Conservation (phyloP, 2,113 vertebrate species). For the Oreocharis arfaki region DNA sequence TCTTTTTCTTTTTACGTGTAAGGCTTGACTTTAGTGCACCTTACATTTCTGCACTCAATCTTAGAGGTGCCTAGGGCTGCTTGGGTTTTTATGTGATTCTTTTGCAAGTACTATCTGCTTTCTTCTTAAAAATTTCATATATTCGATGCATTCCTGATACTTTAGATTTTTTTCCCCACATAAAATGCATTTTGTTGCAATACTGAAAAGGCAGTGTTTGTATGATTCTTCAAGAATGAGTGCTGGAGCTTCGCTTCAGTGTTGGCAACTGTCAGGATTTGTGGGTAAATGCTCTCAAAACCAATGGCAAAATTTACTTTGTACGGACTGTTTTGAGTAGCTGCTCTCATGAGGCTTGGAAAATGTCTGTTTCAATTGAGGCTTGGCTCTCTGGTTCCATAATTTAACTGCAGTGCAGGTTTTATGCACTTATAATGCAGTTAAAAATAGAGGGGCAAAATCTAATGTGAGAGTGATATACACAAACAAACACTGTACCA, state of each 20-base stretch:
- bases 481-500: not conserved
- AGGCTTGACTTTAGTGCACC: not conserved
- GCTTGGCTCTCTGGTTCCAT: constrained; percentile 21
- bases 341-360: not conserved
- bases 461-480: not conserved
- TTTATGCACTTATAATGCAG: not conserved
- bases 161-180: not conserved
- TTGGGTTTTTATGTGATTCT: not conserved
- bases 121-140: not conserved
- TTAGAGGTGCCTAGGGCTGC: not conserved
- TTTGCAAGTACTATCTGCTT: not conserved
- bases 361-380: constrained; percentile 7
- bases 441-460: constrained; percentile 34
- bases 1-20: not conserved
- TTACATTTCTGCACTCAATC: not conserved
- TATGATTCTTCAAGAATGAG: not conserved
- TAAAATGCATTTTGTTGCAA: not conserved
- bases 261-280: constrained; percentile 4
- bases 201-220: not conserved
- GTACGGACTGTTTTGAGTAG: constrained; percentile 1
- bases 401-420: constrained; percentile 31
- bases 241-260: not conserved
- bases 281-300: constrained; percentile 37
- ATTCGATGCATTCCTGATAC: not conserved
- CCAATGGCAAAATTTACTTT: constrained; percentile 6